These are phyloP conservation scores for Craseonycteris thonglongyai DNA, from an alignment of 2,113 vertebrate species.

Conservation along the genomic window DNA sequence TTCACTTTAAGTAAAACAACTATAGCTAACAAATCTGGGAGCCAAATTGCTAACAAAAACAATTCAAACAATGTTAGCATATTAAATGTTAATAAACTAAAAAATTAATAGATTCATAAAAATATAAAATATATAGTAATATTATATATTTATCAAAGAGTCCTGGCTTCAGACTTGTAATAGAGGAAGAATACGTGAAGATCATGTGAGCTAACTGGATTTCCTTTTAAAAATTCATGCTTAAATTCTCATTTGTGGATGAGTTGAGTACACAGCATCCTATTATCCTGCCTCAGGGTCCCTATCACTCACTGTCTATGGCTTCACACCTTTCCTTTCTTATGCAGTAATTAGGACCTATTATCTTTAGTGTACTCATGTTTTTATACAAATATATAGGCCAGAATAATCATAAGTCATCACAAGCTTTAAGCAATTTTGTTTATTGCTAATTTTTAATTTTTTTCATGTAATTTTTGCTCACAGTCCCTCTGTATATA, in stretches of 20 bases:
- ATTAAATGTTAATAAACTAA: no score
- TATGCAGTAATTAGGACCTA: neutral
- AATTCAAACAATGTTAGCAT: neutral
- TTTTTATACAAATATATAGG: neutral
- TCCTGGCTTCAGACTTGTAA: neutral
- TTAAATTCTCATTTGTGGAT: neutral
- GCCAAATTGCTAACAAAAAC: neutral
- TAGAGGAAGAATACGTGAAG: neutral
- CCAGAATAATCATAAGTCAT: neutral
- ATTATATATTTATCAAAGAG: neutral
- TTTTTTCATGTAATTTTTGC: neutral
- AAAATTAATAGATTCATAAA: neutral
- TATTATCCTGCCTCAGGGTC: neutral
- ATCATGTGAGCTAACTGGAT: neutral
- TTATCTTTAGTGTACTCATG: neutral
- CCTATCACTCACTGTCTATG: neutral
- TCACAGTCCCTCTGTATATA: neutral
- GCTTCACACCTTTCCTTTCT: neutral
- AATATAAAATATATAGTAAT: neutral
- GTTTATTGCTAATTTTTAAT: neutral
- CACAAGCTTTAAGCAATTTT: neutral
- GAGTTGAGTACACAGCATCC: neutral
- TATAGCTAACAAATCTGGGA: neutral
- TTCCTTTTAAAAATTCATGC: neutral
- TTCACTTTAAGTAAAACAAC: slow-evolving; percentile 52